Evolutionary conservation across 2,888 invertebrate species (phyloP), one percentile per base, ranked within the genome.

Genomic region (Xanthia icteritia): DNA sequence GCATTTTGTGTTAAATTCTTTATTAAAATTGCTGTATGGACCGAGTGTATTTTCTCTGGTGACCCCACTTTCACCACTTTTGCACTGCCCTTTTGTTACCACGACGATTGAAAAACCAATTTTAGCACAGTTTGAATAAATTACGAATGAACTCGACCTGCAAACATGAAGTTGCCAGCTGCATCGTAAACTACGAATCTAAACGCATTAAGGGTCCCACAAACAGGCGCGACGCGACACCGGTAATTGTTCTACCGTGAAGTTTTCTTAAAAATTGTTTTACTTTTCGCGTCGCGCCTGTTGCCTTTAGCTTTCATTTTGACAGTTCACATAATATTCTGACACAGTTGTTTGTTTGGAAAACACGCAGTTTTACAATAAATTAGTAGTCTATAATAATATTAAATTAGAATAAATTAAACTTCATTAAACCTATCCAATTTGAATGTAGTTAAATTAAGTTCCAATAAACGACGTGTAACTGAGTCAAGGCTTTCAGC

Each of bases 401-500:
- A 45, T 45, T 45, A 17, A 48, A 51, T 51, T 20, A 51, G 20
- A 51, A 20, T 20, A 48, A 20, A 20, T 8, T 51, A 20, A 20
- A 51, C 17, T 23, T 54, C 11, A 51, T 64, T 64, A 23, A 51
- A 51, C n/a, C 60, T 31, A 68, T 51, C n/a, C 5, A 42, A n/a
- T 77, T 48, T 2, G 9, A 39, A 17, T 27, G n/a, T 73, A 6
- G 9, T 31, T 17, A 23, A 75, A 76, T 61, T 48, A n/a, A 20
- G 20, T 76, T 58, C 1, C 1, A 48, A 31, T 42, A 42, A 58
- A 60, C 48, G 31, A 58, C 31, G 20, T 39, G 31, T 42, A 51
- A 60, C 58, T 3, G 9, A 60, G 31, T 51, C 72, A 79, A 79
- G 60, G 60, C 17, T 61, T 23, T 23, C 6, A 2, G 4, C 15